A percentile compares a stretch with the other conserved stretches of the same genome.
These are phyloP conservation scores for Myiagra hebetior DNA, from an alignment of 2,113 vertebrate genomes.

Conservation along the genomic window DNA sequence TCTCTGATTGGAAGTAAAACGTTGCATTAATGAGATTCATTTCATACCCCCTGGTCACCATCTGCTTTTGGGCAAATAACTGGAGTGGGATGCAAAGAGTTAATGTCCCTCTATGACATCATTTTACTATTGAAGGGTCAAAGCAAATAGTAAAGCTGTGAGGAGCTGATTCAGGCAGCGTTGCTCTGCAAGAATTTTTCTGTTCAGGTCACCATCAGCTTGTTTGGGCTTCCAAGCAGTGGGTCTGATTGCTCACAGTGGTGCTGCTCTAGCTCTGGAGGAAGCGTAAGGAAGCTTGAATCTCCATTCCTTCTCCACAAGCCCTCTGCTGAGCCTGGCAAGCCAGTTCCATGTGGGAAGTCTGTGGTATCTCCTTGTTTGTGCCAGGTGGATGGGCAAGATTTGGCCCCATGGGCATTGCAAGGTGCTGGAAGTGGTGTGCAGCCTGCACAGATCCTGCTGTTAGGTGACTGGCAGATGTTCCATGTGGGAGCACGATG, in stretches of 20 bases:
- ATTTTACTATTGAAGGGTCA: not conserved
- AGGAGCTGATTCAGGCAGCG: not conserved
- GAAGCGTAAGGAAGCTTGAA: not conserved
- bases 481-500: not conserved
- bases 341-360: not conserved
- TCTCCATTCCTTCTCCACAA: not conserved
- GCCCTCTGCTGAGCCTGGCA: accelerated
- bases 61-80: not conserved
- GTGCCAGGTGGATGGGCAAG: not conserved
- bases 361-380: accelerated
- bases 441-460: not conserved
- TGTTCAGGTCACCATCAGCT: not conserved
- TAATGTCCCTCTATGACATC: not conserved
- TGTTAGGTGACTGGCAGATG: accelerated
- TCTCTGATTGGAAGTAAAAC: not conserved
- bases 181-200: not conserved
- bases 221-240: not conserved
- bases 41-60: not conserved
- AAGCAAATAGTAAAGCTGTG: not conserved
- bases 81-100: not conserved
- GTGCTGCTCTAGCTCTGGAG: not conserved
- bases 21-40: not conserved
- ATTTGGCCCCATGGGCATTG: not conserved
- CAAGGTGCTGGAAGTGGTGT: accelerated
- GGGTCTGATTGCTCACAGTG: not conserved